These are phyloP conservation scores for Orchestia grillus DNA, from an alignment of 1,140 invertebrate species.

Conservation along the genomic window DNA sequence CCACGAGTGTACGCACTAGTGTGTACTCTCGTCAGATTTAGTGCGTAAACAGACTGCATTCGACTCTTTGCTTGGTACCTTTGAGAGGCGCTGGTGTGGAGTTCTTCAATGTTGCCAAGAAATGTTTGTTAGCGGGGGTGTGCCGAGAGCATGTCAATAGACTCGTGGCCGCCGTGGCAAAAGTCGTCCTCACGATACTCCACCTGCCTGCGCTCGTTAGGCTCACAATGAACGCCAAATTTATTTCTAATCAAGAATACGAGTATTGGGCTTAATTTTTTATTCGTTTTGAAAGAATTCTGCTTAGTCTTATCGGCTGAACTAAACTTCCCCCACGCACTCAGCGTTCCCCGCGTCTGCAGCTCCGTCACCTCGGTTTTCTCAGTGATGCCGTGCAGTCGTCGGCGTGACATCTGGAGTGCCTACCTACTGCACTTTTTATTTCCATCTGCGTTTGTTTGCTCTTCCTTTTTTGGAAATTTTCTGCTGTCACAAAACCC, in stretches of 20 bases:
- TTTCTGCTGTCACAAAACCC: not conserved
- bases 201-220: not conserved
- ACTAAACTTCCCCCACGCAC: not conserved
- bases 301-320: not conserved
- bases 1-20: not conserved
- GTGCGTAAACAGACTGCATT: not conserved
- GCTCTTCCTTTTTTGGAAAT: not conserved
- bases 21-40: slow-evolving; percentile 7
- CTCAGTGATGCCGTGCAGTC: not conserved
- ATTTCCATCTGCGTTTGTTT: not conserved
- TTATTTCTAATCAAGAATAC: not conserved
- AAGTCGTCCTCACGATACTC: not conserved
- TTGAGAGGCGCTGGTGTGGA: not conserved
- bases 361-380: not conserved
- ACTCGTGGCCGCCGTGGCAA: not conserved
- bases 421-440: not conserved
- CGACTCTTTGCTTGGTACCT: slow-evolving; percentile 6
- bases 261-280: not conserved
- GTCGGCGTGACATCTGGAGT: not conserved
- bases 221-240: not conserved
- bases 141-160: not conserved
- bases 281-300: not conserved
- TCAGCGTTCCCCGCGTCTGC: not conserved
- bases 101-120: slow-evolving; percentile 7
- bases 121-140: not conserved